phyloP scores from a whole-genome alignment of 2,113 vertebrate genomes.

The Sturnus vulgaris region DNA sequence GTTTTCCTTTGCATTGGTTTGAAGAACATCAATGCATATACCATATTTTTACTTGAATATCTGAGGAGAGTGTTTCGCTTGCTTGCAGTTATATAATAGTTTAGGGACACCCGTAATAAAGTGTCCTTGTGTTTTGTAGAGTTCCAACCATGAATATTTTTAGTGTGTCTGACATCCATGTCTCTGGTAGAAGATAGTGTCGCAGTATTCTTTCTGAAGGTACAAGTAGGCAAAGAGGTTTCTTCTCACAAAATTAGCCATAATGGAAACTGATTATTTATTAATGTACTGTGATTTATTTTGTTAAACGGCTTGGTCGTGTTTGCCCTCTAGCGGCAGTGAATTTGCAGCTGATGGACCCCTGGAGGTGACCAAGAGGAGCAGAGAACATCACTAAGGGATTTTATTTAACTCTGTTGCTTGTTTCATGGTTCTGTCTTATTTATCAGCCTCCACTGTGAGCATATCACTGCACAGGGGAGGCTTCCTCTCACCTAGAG shows the following conservation, averaged over 20 bases:
- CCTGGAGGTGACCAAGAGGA: neutral
- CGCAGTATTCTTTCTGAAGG: neutral
- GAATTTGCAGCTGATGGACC: neutral
- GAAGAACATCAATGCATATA: neutral
- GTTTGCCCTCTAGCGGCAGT: slow-evolving; percentile 38
- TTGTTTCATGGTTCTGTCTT: neutral
- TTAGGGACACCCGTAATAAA: neutral
- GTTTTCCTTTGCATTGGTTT: neutral
- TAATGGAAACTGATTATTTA: neutral
- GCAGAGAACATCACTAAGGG: neutral
- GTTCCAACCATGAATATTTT: neutral
- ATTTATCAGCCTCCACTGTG: neutral
- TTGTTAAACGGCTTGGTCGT: neutral
- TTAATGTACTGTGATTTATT: neutral
- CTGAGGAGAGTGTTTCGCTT: neutral
- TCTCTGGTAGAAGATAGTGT: neutral
- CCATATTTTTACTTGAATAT: neutral
- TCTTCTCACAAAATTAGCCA: neutral
- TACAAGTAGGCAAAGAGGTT: neutral
- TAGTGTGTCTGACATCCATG: neutral
- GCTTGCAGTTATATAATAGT: neutral
- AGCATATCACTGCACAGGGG: neutral
- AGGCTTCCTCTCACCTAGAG: neutral
- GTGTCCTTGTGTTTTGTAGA: neutral
- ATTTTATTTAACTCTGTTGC: neutral